phyloP scores from a whole-genome alignment of 2,797 vertebrate species.

The Ibycter americanus region DNA sequence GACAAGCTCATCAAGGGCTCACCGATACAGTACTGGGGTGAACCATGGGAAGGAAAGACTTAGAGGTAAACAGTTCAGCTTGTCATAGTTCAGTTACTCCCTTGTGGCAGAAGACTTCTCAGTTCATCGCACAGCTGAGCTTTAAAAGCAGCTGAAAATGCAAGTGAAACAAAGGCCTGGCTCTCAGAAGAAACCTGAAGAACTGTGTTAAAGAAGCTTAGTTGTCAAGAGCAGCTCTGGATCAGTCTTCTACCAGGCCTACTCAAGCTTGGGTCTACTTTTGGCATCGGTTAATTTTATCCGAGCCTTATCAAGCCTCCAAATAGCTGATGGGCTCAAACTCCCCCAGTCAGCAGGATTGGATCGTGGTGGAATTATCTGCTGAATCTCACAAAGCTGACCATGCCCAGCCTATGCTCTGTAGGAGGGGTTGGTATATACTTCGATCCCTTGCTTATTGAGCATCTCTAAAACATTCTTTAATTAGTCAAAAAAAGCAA shows the following conservation, averaged over 20 bases:
- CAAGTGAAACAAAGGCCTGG: neutral
- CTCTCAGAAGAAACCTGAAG: neutral
- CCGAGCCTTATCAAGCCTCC: neutral
- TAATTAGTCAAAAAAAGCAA: neutral
- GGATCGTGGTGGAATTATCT: rapidly evolving
- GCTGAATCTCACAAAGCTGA: neutral
- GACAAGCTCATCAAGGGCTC: rapidly evolving
- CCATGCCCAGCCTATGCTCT: neutral
- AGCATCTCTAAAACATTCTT: neutral
- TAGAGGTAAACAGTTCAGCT: neutral
- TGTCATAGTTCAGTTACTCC: neutral
- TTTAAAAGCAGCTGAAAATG: neutral
- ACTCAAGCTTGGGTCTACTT: neutral
- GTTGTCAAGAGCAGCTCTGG: neutral
- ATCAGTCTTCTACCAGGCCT: neutral
- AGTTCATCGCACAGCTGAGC: neutral
- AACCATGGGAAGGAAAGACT: neutral
- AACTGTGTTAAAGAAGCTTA: neutral
- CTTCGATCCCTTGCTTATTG: neutral
- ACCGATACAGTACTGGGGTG: rapidly evolving
- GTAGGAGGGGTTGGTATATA: rapidly evolving
- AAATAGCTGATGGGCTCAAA: neutral
- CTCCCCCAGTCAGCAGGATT: neutral
- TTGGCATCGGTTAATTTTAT: neutral
- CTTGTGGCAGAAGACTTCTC: neutral